Base-by-base conservation (phyloP, 2,888 invertebrate genomes). In the Pseudococcus longispinus region DNA sequence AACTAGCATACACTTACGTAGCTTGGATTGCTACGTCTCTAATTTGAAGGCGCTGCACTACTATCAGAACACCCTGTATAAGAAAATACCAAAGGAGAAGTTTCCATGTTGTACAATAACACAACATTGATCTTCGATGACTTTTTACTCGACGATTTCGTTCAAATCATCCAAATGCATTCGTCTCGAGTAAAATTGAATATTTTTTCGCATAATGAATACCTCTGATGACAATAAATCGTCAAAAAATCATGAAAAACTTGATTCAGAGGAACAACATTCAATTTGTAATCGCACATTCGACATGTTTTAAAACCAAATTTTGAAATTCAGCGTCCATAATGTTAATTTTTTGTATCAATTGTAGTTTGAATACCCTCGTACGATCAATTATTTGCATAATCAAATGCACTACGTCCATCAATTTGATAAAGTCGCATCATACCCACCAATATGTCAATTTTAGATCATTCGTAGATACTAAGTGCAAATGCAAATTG, bases 371-470 rank as follows among this genome's bases (percentile, higher is more conserved):
- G 9, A 46, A 46, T 46, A 46, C 44, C 13, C 15, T 46, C 13
- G 4, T 46, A 46, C 15, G 44, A 32, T 37, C 5, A 9, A 6
- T 37, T 0, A 37, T 37, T 2, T 9, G 37, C 44, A 46, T 46
- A 46, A 46, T 15, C 0, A 15, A 13, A 46, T 46, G 15, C 15
- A 46, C 15, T 46, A 15, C 15, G 44, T 46, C 44, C 15, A 2
- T 15, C 15, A 46, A 46, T 15, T 55, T 51, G 51, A 55, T 11
- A 15, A 51, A 55, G 55, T 55, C 55, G 55, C 55, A 55, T 55
- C 55, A 55, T 60, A 60, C 60, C 60, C 60, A 20, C 60, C 60
- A 60, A 46, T 15, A 60, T 60, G 60, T 60, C 60, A 60, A 60
- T 51, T 60, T 55, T 11, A 60, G 23, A 60, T 23, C 60, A 60